Base-by-base conservation (phyloP, 2,797 vertebrate genomes). In the Platyrinchus mystaceus region DNA sequence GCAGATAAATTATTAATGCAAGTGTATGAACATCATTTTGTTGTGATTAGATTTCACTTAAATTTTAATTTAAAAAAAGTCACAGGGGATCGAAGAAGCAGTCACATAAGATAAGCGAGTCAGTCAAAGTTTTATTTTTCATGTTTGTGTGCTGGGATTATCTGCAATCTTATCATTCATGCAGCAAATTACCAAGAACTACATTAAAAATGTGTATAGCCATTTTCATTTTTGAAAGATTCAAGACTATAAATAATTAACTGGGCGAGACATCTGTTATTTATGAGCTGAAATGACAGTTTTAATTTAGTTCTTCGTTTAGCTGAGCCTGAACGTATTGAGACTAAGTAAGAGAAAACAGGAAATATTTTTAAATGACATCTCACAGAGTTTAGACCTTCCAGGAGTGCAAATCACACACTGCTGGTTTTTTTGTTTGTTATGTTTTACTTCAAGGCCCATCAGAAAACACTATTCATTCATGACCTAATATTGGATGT, bases 241-340 rank as follows among this genome's bases (percentile, higher is more conserved):
- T 98, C 97, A 95, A 97, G 94, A 96, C 95, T 96, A 98, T 99
- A 97, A 99, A 99, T 99, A 98, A 98, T 99, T 98, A 97, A 99
- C 97, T 89, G 96, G 95, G 92, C 74, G 95, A 98, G 97, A 98
- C 98, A 98, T 99, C 96, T 98, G 98, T 98, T 98, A 99, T 99
- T 99, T 98, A 98, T 98, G 98, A 98, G 97, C 97, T 97, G 94
- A 98, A 98, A 98, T 97, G 93, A 98, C 98, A 97, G 97, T 95
- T 98, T 98, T 98, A 98, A 98, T 98, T 98, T 98, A 97, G 97
- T 98, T 98, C 97, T 96, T 98, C 96, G 47, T 98, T 98, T 97
- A 96, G 96, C 96, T 96, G 91, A 96, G 94, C 77, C 96, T 97
- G 96, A 97, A 97, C 80, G 32, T 96, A 97, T 96, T 95, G 87